Evolutionary conservation across 2,888 invertebrate species (phyloP).

Genomic region (Mythimna vitellina): DNA sequence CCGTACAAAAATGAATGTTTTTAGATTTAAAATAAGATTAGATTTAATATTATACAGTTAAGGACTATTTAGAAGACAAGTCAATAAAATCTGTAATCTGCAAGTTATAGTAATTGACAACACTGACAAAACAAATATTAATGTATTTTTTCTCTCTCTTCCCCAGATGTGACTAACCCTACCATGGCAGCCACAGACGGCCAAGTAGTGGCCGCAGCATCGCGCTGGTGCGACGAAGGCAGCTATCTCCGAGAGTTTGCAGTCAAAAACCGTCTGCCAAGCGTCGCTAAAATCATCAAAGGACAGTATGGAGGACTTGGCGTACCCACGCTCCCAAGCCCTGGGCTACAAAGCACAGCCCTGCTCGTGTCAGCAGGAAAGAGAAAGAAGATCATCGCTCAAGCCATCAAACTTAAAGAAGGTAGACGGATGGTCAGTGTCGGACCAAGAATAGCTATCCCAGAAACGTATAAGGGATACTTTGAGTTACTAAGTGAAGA

Average conservation of each 20-base stretch:
- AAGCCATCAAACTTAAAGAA: constrained; percentile 97
- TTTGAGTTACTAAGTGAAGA: constrained; percentile 98
- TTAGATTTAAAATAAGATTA: too few relatives aligned
- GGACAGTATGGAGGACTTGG: constrained; percentile 98
- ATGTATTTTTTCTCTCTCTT: constrained; percentile 66
- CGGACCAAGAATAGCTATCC: constrained; percentile 96
- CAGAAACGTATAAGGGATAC: constrained; percentile 97
- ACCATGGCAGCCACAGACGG: constrained; percentile 97
- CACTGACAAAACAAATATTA: too few relatives aligned
- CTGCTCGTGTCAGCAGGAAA: constrained; percentile 96
- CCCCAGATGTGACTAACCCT: constrained; percentile 89
- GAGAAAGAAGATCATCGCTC: constrained; percentile 96
- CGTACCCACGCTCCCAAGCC: constrained; percentile 96
- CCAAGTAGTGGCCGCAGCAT: constrained; percentile 96
- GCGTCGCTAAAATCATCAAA: constrained; percentile 97
- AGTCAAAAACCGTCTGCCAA: constrained; percentile 94
- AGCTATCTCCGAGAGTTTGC: constrained; percentile 94
- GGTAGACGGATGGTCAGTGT: constrained; percentile 95
- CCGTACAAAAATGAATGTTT: too few relatives aligned
- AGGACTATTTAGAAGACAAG: too few relatives aligned
- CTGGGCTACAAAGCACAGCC: constrained; percentile 96
- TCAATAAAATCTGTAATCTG: too few relatives aligned
- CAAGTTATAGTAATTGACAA: too few relatives aligned
- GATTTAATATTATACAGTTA: too few relatives aligned
- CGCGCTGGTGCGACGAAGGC: constrained; percentile 94